Conservation (phyloP, 2,797 vertebrate species). For the Phoebastria nigripes region DNA sequence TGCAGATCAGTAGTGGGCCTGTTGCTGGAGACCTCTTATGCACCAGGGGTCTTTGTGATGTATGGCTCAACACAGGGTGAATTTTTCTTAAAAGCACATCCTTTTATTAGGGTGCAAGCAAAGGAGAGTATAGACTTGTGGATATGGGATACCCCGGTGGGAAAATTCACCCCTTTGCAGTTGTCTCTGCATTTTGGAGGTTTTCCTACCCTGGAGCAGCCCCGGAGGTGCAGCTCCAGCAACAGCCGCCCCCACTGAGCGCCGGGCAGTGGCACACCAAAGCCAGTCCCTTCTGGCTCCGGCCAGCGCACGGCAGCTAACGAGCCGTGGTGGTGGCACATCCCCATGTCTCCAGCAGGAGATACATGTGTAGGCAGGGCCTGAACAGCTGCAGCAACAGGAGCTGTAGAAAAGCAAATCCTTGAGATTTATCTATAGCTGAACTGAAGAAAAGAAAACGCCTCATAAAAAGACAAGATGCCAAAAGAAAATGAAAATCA, state of each 20-base stretch:
- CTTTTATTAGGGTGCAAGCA: background rate
- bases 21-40: background rate
- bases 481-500: background rate
- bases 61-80: background rate
- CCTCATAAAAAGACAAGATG: background rate
- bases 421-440: background rate
- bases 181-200: background rate
- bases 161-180: background rate
- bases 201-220: background rate
- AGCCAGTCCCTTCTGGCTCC: background rate
- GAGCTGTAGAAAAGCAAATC: background rate
- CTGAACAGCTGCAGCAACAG: background rate
- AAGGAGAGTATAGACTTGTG: background rate
- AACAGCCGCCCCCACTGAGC: accelerated
- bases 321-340: background rate
- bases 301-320: accelerated
- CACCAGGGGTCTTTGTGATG: background rate
- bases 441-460: background rate
- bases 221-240: background rate
- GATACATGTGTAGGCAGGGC: background rate
- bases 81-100: background rate
- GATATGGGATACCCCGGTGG: background rate
- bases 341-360: background rate
- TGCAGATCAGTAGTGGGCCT: background rate
- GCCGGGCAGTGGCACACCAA: background rate